A percentile compares a stretch with the other conserved stretches of the same genome.
Conservation (phyloP, 2,888 invertebrate species). For the Mesorhabditis sp. region DNA sequence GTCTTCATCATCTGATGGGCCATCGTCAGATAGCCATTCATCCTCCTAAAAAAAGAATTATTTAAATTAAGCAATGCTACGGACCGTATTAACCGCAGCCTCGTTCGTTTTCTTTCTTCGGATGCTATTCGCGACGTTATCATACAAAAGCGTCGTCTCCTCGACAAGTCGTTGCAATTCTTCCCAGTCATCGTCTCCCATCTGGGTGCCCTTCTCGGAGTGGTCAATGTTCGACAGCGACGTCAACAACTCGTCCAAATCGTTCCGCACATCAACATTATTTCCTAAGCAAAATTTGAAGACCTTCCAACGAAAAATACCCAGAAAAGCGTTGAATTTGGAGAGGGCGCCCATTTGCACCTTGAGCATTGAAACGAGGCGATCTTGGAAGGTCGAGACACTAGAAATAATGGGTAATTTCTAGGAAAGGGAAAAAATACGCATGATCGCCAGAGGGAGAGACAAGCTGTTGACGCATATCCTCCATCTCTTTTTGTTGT, state of each 20-base stretch:
- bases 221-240: conserved; percentile 4
- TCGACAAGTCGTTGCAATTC: background rate
- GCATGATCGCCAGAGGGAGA: background rate
- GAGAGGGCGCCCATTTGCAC: conserved; percentile 42
- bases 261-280: background rate
- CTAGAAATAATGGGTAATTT: conserved; percentile 19
- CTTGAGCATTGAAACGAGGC: conserved; percentile 42
- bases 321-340: conserved; percentile 16
- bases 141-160: conserved; percentile 5
- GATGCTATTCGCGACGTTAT: background rate
- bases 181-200: conserved; percentile 3
- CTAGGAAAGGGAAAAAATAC: background rate
- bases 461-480: conserved; percentile 30
- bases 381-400: conserved; percentile 25
- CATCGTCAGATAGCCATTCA: conserved; percentile 8
- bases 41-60: background rate
- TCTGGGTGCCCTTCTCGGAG: background rate
- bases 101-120: background rate
- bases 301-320: background rate
- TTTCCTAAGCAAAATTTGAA: background rate
- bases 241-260: conserved; percentile 3
- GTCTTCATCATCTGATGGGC: conserved; percentile 15
- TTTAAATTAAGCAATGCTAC: background rate
- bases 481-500: conserved; percentile 47
- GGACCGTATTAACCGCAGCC: conserved; percentile 1